Percentiles rank a stretch among this genome's conserved stretches.
These are phyloP conservation scores for Blastobasis lacticolella DNA, from an alignment of 2,888 invertebrate species.

Conservation along the genomic window DNA sequence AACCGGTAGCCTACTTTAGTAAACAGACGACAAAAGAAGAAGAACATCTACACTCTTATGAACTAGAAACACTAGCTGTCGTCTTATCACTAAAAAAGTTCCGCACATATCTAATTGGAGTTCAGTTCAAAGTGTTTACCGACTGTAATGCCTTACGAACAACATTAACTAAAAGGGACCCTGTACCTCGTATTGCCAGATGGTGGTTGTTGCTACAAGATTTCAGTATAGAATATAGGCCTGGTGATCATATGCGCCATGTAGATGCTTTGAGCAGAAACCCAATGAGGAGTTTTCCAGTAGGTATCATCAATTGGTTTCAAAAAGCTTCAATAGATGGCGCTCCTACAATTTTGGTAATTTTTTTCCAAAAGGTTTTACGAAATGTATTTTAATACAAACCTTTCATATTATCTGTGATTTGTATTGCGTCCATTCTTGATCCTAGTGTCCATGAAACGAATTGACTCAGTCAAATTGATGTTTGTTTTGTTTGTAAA, in stretches of 20 bases:
- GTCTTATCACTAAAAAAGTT: constrained; percentile 27
- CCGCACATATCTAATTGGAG: constrained; percentile 27
- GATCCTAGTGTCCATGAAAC: no score
- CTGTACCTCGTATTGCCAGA: constrained; percentile 15
- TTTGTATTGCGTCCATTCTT: no score
- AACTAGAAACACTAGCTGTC: constrained; percentile 35
- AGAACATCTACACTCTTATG: constrained; percentile 26
- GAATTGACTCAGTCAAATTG: no score
- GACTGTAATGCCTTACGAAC: constrained; percentile 30
- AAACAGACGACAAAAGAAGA: constrained; percentile 26
- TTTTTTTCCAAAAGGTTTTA: no score
- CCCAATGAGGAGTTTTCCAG: no score
- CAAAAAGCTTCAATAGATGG: no score
- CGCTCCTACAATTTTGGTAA: no score
- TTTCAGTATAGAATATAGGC: constrained; percentile 12
- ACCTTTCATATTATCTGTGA: no score
- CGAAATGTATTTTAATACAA: no score
- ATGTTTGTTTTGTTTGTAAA: no score
- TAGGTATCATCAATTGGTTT: no score
- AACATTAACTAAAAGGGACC: constrained; percentile 18
- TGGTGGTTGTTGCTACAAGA: constrained; percentile 10
- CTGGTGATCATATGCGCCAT: not conserved
- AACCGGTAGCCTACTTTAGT: constrained; percentile 26
- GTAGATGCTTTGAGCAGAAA: constrained; percentile 1
- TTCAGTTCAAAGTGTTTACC: constrained; percentile 22